Base-by-base conservation (phyloP, 2,797 vertebrate genomes). In the Holocentrus rufus region DNA sequence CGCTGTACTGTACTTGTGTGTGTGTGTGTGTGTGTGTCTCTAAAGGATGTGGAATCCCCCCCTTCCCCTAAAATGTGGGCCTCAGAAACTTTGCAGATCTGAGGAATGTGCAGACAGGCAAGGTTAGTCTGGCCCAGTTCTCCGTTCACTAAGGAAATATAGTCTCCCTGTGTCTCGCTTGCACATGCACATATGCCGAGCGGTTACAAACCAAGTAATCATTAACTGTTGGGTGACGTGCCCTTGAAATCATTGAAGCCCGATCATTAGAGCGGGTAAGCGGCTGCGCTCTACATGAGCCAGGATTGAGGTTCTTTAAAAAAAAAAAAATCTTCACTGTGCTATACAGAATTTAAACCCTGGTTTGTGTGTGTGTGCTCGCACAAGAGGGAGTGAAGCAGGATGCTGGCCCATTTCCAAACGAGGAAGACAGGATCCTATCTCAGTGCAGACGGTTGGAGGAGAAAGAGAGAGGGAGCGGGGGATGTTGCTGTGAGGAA, bases 101-200 rank as follows among this genome's bases (percentile, higher is more conserved):
- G 44, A 88, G 84, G 89, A 92, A 91, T 91, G 82, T 86, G 78
- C 76, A 87, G 76, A 88, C 77, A 77, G 78, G 68, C 77, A 83
- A 86, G 78, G 84, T 86, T 86, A 72, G 65, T 71, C 66, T 85
- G 71, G 73, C 66, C 75, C 68, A 64, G 57, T 77, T 84, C 82
- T 84, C 55, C 85, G 64, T 84, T 85, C 79, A 53, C 69, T 53
- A 55, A 82, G 60, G 69, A 87, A 82, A 74, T 49, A 7, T 22
- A 20, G n/a, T 22, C n/a, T 61, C 42, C 39, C 14, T 62, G 23
- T 49, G 27, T 55, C 11, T 22, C 22, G 59, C n/a, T 42, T 70
- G 82, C 53, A 68, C 30, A 76, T 64, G 20, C 49, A 36, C 27
- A 17, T 47, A 52, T 27, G 68, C 53, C 22, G 0, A 69, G 17